Evolutionary conservation across 2,797 vertebrate genomes (phyloP).

Genomic region (Mus minutoides): DNA sequence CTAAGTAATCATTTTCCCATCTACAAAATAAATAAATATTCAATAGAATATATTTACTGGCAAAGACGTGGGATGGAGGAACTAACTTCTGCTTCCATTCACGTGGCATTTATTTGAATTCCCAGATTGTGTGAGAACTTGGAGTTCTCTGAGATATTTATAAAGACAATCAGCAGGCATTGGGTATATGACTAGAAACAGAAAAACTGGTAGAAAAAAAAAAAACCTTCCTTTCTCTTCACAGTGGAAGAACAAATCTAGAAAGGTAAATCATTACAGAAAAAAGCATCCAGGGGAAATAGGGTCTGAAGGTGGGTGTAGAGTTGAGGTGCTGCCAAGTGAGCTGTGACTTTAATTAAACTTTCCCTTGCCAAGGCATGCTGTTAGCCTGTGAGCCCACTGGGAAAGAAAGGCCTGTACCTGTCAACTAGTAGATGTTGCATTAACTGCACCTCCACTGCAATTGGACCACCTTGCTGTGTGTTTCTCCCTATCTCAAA

Average conservation of each 20-base stretch:
- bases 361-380: background rate
- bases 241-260: background rate
- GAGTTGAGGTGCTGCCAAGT: background rate
- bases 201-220: background rate
- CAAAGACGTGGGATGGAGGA: background rate
- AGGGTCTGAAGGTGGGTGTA: slow-evolving; percentile 20
- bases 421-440: background rate
- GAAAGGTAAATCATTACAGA: background rate
- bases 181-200: background rate
- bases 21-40: background rate
- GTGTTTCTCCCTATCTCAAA: background rate
- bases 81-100: background rate
- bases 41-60: background rate
- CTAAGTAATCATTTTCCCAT: background rate
- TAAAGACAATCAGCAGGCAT: background rate
- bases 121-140: background rate
- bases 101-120: background rate
- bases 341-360: slow-evolving; percentile 37
- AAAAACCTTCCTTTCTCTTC: background rate
- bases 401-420: background rate
- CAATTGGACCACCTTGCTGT: background rate
- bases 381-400: background rate
- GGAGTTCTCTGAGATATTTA: background rate
- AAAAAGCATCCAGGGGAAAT: background rate
- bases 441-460: background rate